Evolutionary conservation across 2,113 vertebrate genomes (phyloP), one percentile per base, ranked within the genome.

Genomic region (Labrus mixtus): DNA sequence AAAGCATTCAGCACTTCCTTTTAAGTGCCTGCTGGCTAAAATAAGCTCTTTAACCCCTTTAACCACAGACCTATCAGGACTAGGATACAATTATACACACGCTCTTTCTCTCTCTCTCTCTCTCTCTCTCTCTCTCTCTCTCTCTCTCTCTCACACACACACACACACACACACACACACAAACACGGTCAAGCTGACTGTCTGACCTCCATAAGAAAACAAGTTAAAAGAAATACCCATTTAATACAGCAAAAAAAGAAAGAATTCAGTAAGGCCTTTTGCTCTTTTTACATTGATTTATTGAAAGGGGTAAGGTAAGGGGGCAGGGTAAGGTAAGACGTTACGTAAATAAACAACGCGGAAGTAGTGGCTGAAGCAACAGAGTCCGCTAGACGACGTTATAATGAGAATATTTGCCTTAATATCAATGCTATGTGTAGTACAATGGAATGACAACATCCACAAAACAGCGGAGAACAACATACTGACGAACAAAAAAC

Each of bases 21-120:
- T 85, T 81, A 90, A 87, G 74, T 83, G 81, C 43, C 87, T n/a
- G 43, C 66, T 60, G 61, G 75, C 84, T 85, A 87, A 86, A 90
- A 91, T 85, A 86, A 85, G 72, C 81, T 74, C 68, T 88, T 87
- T 87, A 81, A 83, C 78, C 88, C 79, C 74, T 85, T 76, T 88
- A 86, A 88, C 71, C 68, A 83, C 76, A 87, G 73, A 76, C 71
- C 57, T 50, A 75, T 89, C 75, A 79, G n/a, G 45, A 61, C 33
- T 51, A 77, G 17, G 48, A 63, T 50, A 51, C 50, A 74, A n/a
- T 58, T 66, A 64, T 72, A 56, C 45, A 68, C 46, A 55, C 43
- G 48, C 54, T 59, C 58, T 43, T 60, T 39, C 55, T 68, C 57
- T 50, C 17, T 13, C 9, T 33, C 29, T 33, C 29, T 33, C 29